A percentile compares a stretch with the other conserved stretches of the same genome.
Conservation (phyloP, 2,113 vertebrate genomes). For the Coregonus clupeaformis region DNA sequence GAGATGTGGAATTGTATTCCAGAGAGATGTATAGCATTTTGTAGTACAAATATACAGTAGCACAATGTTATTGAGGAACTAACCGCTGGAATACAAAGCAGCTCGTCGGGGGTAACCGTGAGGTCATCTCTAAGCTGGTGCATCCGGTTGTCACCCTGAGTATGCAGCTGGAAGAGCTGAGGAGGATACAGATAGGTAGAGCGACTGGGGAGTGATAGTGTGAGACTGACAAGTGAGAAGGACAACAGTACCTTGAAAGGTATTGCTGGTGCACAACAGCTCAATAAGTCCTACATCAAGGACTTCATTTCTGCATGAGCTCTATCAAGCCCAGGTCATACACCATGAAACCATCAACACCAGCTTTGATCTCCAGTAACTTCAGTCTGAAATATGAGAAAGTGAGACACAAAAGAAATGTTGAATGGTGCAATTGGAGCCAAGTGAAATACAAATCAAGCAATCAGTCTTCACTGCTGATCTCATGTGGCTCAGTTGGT, state of each 20-base stretch:
- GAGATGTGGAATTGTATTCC: background rate
- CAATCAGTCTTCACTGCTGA: no score
- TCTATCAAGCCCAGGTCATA: constrained; percentile 77
- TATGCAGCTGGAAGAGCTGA: constrained; percentile 71
- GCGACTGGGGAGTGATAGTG: no score
- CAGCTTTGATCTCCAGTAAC: constrained; percentile 77
- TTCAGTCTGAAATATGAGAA: constrained; percentile 66
- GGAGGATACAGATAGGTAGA: background rate
- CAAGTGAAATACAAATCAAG: no score
- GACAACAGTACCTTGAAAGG: no score
- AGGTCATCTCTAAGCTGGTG: constrained; percentile 58
- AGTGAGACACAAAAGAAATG: background rate
- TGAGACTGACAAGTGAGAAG: no score
- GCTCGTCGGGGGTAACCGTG: constrained; percentile 58
- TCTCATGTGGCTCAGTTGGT: background rate
- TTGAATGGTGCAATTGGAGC: no score
- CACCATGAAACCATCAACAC: constrained; percentile 84
- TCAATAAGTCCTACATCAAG: background rate
- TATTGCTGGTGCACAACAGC: background rate
- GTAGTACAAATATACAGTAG: background rate
- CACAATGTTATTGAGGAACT: constrained; percentile 25
- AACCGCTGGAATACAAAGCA: constrained; percentile 72
- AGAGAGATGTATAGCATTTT: background rate
- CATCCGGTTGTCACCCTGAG: constrained; percentile 67
- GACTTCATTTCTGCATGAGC: constrained; percentile 74